phyloP scores from a whole-genome alignment of 2,113 vertebrate species.

The Rhinolophus sinicus region DNA sequence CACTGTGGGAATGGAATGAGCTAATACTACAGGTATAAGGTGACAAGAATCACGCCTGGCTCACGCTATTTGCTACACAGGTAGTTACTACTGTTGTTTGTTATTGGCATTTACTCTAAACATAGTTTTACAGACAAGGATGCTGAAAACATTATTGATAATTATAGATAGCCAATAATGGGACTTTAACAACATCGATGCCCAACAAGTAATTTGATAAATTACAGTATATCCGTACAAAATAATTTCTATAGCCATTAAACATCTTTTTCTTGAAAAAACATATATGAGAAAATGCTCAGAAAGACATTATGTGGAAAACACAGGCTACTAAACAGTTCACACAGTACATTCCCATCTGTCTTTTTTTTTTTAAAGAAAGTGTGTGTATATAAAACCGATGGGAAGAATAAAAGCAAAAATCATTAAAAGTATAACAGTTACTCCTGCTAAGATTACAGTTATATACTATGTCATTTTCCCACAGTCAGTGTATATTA shows the following conservation, averaged over 20 bases:
- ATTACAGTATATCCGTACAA: not conserved
- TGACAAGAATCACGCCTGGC: not conserved
- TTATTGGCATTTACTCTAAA: not conserved
- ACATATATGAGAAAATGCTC: not conserved
- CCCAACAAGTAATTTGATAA: not conserved
- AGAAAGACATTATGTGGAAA: not conserved
- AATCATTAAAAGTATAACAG: not conserved
- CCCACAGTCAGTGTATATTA: not conserved
- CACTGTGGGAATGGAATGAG: not conserved
- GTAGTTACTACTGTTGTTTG: accelerated
- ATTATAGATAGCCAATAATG: not conserved
- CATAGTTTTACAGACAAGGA: not conserved
- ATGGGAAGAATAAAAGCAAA: not conserved
- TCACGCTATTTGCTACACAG: not conserved
- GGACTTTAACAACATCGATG: not conserved
- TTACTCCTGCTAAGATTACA: not conserved
- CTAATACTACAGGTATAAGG: not conserved
- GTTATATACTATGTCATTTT: not conserved
- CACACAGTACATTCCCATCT: not conserved
- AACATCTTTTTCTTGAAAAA: not conserved
- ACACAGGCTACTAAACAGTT: not conserved
- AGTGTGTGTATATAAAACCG: not conserved
- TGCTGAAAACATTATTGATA: not conserved
- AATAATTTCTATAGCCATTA: not conserved
- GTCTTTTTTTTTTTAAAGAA: not conserved